phyloP scores from a whole-genome alignment of 2,888 invertebrate genomes.

The Temnothorax unifasciatus region DNA sequence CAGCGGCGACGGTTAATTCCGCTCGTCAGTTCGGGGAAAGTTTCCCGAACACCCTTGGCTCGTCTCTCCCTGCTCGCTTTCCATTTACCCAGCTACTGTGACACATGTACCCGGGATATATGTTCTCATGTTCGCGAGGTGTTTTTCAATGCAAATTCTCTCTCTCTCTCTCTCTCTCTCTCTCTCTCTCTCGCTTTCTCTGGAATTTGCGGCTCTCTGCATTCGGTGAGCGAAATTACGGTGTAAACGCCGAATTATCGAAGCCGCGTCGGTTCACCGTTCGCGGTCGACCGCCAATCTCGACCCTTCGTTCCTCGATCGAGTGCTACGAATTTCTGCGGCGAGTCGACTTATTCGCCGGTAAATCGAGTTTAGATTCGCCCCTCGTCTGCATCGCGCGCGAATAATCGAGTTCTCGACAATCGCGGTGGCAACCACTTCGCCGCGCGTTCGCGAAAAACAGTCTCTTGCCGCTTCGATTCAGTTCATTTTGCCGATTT shows the following conservation, averaged over 20 bases:
- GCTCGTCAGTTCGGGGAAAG: constrained; percentile 48
- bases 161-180: background rate
- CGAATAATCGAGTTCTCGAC: constrained; percentile 60
- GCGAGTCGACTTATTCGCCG: constrained; percentile 62
- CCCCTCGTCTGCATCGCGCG: constrained; percentile 31
- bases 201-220: constrained; percentile 58
- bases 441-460: constrained; percentile 43
- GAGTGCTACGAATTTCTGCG: constrained; percentile 69
- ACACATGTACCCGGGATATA: constrained; percentile 13
- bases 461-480: constrained; percentile 11
- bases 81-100: background rate
- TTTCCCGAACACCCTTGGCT: constrained; percentile 39
- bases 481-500: constrained; percentile 37
- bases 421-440: constrained; percentile 27
- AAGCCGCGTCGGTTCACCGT: constrained; percentile 66
- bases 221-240: constrained; percentile 68
- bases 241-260: constrained; percentile 72
- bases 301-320: constrained; percentile 71
- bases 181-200: background rate
- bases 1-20: constrained; percentile 48
- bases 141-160: background rate
- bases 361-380: constrained; percentile 71
- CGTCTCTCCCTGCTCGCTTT: background rate
- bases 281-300: constrained; percentile 78
- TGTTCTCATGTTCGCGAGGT: constrained; percentile 24